Evolutionary conservation across 2,888 invertebrate genomes (phyloP).

Genomic region (Hymenopus coronatus): DNA sequence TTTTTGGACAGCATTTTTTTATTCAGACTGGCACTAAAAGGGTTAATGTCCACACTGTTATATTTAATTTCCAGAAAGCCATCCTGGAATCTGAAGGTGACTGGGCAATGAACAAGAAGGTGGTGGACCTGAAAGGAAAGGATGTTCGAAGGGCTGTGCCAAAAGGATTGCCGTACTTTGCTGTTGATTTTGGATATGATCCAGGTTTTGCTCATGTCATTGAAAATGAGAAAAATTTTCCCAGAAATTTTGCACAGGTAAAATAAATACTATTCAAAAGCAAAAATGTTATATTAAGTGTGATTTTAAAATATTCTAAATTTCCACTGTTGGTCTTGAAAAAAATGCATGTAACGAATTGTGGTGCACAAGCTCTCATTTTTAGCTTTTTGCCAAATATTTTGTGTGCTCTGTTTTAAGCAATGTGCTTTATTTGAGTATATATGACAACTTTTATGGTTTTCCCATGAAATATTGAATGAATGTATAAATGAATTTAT

Average conservation of each 20-base stretch:
- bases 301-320: too few relatives aligned
- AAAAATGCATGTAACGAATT: too few relatives aligned
- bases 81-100: constrained; percentile 91
- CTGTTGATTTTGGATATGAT: constrained; percentile 88
- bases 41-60: background rate
- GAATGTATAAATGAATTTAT: too few relatives aligned
- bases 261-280: constrained; percentile 32
- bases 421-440: too few relatives aligned
- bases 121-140: constrained; percentile 67
- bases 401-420: too few relatives aligned
- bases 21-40: too few relatives aligned
- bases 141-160: constrained; percentile 81
- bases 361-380: too few relatives aligned
- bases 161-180: constrained; percentile 91
- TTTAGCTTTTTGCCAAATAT: too few relatives aligned
- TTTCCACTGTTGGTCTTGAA: background rate
- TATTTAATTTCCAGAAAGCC: constrained; percentile 67
- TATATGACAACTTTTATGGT: too few relatives aligned
- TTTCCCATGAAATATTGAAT: too few relatives aligned
- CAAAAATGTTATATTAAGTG: too few relatives aligned
- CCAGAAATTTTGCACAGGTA: constrained; percentile 86
- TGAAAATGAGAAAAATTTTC: constrained; percentile 87
- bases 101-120: constrained; percentile 93
- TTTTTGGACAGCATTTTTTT: background rate
- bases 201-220: constrained; percentile 96